Conservation (phyloP, 2,797 vertebrate species). For the Coranthus polyacanthus region DNA sequence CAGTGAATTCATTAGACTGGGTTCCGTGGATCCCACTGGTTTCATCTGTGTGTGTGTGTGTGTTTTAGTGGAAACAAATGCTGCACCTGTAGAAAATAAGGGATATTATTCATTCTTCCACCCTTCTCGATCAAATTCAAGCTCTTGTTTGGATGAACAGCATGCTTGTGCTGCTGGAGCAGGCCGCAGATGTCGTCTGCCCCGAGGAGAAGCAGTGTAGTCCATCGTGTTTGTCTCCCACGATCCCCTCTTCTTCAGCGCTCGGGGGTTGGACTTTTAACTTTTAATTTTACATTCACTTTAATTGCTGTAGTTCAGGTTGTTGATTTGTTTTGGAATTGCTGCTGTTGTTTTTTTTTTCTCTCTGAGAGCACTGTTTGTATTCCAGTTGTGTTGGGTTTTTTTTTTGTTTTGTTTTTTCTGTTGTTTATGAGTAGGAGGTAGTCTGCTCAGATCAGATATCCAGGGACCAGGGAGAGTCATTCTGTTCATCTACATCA, state of each 20-base stretch:
- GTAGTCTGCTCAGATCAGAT: conserved; percentile 47
- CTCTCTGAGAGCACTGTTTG: conserved; percentile 71
- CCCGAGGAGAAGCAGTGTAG: conserved; percentile 26
- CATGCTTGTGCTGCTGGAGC: conserved; percentile 81
- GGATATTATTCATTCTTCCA: conserved; percentile 51
- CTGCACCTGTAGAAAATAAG: conserved; percentile 33
- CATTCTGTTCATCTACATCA: conserved; percentile 20
- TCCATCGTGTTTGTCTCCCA: conserved; percentile 68
- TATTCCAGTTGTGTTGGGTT: conserved; percentile 53
- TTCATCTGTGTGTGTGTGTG: conserved; percentile 27
- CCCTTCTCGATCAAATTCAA: conserved; percentile 79
- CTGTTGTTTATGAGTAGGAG: conserved; percentile 49
- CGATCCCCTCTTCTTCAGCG: conserved; percentile 14
- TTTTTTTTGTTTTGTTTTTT: conserved; percentile 15
- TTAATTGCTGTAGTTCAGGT: conserved; percentile 55
- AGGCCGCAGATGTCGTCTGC: conserved; percentile 68
- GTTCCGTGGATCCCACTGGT: conserved; percentile 25
- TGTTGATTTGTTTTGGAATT: conserved; percentile 56
- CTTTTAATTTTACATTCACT: conserved; percentile 52
- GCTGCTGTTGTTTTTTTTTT: conserved; percentile 75
- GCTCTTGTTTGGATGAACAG: conserved; percentile 81
- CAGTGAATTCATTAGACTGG: neutral
- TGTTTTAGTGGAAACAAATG: conserved; percentile 34
- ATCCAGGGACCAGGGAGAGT: conserved; percentile 57
- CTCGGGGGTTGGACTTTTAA: conserved; percentile 13